phyloP scores from a whole-genome alignment of 2,113 vertebrate genomes.

The Pandion haliaetus region DNA sequence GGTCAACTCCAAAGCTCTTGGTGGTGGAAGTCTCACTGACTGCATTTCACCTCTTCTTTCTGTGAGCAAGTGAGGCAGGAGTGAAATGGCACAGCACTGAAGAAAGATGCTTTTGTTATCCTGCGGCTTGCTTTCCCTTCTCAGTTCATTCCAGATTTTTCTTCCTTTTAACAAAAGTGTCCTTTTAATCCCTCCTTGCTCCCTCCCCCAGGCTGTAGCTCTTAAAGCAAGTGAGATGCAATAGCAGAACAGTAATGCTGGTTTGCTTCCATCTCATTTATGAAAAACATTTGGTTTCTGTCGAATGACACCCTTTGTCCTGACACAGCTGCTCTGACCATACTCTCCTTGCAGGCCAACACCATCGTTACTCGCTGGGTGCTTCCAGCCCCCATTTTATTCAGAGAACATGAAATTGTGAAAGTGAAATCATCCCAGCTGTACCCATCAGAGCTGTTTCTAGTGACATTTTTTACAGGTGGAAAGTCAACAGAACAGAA shows the following conservation, averaged over 20 bases:
- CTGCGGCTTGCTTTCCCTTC: not conserved
- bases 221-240: not conserved
- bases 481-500: not conserved
- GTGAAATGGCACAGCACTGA: not conserved
- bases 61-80: not conserved
- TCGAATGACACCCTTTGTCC: not conserved
- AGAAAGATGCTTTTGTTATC: not conserved
- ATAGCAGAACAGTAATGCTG: not conserved
- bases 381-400: not conserved
- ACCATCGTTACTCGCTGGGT: rapidly evolving
- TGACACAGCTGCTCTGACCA: not conserved
- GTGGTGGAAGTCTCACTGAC: not conserved
- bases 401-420: not conserved
- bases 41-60: not conserved
- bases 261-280: not conserved
- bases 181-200: not conserved
- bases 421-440: not conserved
- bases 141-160: not conserved
- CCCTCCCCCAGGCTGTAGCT: not conserved
- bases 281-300: not conserved
- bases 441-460: not conserved
- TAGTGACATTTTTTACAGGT: not conserved
- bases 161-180: not conserved
- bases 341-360: not conserved
- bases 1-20: not conserved